Conservation (phyloP, 1,140 invertebrate genomes). For the Ericerus pela region DNA sequence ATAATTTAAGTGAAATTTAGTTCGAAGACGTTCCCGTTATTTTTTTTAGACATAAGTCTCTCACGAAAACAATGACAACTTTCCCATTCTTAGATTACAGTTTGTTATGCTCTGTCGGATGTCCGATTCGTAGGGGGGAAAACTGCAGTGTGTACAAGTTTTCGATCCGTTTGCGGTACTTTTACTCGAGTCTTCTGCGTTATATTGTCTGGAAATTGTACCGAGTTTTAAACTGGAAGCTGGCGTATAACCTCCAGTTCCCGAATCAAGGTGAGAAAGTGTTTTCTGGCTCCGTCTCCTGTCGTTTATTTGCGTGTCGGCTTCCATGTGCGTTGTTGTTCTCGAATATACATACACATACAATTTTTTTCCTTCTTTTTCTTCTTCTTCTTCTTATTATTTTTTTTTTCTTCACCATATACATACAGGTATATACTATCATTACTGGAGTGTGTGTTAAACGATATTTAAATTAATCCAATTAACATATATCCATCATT, state of each 20-base stretch:
- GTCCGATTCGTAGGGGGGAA: conserved; percentile 5
- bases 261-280: conserved; percentile 9
- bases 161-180: conserved; percentile 7
- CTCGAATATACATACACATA: too few relatives aligned
- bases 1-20: conserved; percentile 9
- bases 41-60: background rate
- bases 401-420: background rate
- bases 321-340: conserved; percentile 11
- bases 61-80: conserved; percentile 12
- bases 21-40: background rate
- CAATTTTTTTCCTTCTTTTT: too few relatives aligned
- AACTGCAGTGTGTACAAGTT: conserved; percentile 4
- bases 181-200: background rate
- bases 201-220: background rate
- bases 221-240: conserved; percentile 8
- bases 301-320: conserved; percentile 6
- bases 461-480: conserved; percentile 10
- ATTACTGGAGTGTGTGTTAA: background rate
- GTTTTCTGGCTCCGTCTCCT: conserved; percentile 6
- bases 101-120: conserved; percentile 10
- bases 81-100: conserved; percentile 2
- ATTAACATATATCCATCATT: background rate
- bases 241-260: conserved; percentile 8
- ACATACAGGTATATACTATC: background rate
- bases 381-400: conserved; percentile 3